Conservation (phyloP, 1,140 invertebrate species). For the Camponotus vicinus region DNA sequence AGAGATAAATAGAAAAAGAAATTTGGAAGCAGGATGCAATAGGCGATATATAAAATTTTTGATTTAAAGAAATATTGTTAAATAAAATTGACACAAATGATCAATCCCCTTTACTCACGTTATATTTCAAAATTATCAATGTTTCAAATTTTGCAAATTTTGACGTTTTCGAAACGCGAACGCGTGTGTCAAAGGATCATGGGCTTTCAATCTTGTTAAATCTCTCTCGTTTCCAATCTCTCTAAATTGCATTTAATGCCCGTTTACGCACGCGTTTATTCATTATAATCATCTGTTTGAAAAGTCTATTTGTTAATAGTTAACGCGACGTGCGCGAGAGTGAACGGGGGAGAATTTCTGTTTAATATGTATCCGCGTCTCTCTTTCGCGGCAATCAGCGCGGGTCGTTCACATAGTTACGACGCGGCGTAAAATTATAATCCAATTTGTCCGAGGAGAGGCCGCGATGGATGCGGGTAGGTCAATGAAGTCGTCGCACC, state of each 20-base stretch:
- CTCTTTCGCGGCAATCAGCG: slow-evolving; percentile 64
- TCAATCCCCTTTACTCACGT: not conserved
- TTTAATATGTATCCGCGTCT: not conserved
- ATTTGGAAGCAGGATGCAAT: not conserved
- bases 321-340: not conserved
- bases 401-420: slow-evolving; percentile 66
- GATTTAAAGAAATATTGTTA: not conserved
- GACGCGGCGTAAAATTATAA: slow-evolving; percentile 82
- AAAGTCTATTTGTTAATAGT: slow-evolving; percentile 18
- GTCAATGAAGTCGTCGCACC: slow-evolving; percentile 83
- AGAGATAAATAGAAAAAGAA: not conserved
- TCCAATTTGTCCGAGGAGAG: slow-evolving; percentile 81
- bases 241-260: not conserved
- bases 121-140: not conserved
- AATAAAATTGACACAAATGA: not conserved
- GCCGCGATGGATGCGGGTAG: slow-evolving; percentile 77
- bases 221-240: not conserved
- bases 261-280: not conserved
- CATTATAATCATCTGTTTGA: not conserved
- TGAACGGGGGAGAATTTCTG: not conserved
- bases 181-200: too few relatives aligned
- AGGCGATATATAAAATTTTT: not conserved
- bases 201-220: not conserved
- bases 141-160: not conserved
- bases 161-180: not conserved